Percentiles rank a stretch among this genome's conserved stretches.
phyloP scores from a whole-genome alignment of 2,113 vertebrate genomes.

The Laticauda laticaudata region DNA sequence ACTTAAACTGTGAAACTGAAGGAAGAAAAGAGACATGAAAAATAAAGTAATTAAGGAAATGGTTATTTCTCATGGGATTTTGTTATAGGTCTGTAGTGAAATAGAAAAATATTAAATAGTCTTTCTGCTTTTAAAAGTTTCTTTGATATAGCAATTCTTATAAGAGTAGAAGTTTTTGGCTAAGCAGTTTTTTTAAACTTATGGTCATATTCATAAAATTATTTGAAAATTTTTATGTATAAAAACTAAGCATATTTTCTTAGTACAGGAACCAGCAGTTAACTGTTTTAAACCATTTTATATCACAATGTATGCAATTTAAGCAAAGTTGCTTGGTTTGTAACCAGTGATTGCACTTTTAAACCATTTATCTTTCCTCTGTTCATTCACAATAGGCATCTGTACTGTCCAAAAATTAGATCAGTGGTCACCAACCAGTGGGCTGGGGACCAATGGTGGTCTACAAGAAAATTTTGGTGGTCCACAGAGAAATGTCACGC shows the following conservation, averaged over 20 bases:
- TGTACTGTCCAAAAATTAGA: neutral
- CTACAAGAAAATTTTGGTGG: too few relatives aligned
- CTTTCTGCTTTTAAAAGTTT: neutral
- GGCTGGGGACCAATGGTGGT: too few relatives aligned
- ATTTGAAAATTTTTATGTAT: neutral
- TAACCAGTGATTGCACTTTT: neutral
- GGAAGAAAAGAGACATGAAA: neutral
- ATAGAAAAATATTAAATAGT: neutral
- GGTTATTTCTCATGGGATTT: neutral
- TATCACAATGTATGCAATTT: neutral
- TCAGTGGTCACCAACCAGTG: too few relatives aligned
- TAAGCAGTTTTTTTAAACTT: conserved; percentile 1
- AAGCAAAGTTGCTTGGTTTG: conserved; percentile 5
- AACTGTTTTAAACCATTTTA: neutral
- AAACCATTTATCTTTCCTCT: neutral
- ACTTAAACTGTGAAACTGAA: neutral
- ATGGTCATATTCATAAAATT: neutral
- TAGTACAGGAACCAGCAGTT: neutral
- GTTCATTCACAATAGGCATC: neutral
- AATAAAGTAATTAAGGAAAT: neutral
- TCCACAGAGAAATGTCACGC: too few relatives aligned
- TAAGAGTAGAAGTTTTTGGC: neutral
- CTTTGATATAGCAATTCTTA: neutral
- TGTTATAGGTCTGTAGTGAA: neutral
- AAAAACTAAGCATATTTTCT: conserved; percentile 7